Conservation (phyloP, 1,140 invertebrate genomes). For the Drosophila micromelanica region DNA sequence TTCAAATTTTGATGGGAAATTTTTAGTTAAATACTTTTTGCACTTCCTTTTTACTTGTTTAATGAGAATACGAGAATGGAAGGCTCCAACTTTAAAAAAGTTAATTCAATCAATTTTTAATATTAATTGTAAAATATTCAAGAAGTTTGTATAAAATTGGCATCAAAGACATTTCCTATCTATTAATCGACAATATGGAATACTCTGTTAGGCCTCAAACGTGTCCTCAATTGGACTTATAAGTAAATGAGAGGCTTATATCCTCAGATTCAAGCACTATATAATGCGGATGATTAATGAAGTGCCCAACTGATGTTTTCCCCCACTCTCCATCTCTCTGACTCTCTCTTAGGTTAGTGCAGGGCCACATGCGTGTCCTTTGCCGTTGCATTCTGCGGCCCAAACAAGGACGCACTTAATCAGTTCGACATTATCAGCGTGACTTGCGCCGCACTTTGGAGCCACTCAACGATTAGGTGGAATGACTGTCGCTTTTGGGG, state of each 20-base stretch:
- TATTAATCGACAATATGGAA: constrained; percentile 4
- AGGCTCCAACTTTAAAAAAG: neutral
- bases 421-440: constrained; percentile 58
- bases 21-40: constrained; percentile 20
- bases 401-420: constrained; percentile 52
- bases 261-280: neutral
- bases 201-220: neutral
- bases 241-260: constrained; percentile 14
- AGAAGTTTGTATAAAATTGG: too few species aligned
- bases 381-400: constrained; percentile 17
- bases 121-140: too few species aligned
- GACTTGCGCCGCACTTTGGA: constrained; percentile 45
- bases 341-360: constrained; percentile 7
- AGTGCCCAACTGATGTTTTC: constrained; percentile 19
- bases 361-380: constrained; percentile 13
- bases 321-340: neutral
- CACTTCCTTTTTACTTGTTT: constrained; percentile 9
- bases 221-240: neutral
- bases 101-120: too few species aligned
- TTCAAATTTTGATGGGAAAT: constrained; percentile 21
- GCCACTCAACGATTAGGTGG: constrained; percentile 48
- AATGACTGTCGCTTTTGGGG: constrained; percentile 41
- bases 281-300: constrained; percentile 41
- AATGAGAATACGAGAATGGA: too few species aligned
- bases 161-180: neutral